Base-by-base conservation (phyloP, 1,140 invertebrate genomes). In the Penaeus vannamei region DNA sequence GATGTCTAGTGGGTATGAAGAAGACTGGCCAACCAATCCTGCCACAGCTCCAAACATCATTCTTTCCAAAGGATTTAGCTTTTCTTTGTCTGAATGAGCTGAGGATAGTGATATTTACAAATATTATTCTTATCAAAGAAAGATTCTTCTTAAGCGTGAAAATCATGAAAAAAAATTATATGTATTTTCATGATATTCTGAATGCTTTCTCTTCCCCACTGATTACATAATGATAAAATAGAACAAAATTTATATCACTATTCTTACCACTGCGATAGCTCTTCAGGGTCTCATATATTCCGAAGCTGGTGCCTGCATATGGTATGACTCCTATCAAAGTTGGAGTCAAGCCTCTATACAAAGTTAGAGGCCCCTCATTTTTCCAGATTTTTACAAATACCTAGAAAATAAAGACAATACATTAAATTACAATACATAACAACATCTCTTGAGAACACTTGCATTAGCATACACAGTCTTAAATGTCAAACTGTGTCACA, bases 261-360 rank as follows among this genome's bases (percentile, higher is more conserved):
- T 53, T 7, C 93, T 94, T 93, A 98, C 97, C 96, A 92, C 94
- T 93, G 93, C 98, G 95, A 87, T 95, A 93, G 82, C 96, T 95
- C 94, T 99, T 99, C 8, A 99, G 94, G 32, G 97, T 96, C 94
- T 99, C 98, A 93, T 99, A 99, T 0, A 98, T 99, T 93, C 97
- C 99, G 94, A 99, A 99, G 69, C 98, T 98, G 79, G 96, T 96
- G 19, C 99, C 99, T 20, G 99, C 98, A 93, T 99, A 99, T 0
- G 98, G 98, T 92, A 99, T 97, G 0, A 98, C 97, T 4, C 99
- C 99, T 2, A 98, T 92, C 29, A 99, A 95, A 0, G 98, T 99
- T 2, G 98, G 97, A 60, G 95, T 94, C 93, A 97, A 98, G 0
- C 98, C 98, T 90, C 96, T 93, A 93, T 98, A 99, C 64, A 99